Percentiles rank a stretch among this genome's conserved stretches.
These are phyloP conservation scores for Aegithalos caudatus DNA, from an alignment of 2,113 vertebrate species.

Conservation along the genomic window DNA sequence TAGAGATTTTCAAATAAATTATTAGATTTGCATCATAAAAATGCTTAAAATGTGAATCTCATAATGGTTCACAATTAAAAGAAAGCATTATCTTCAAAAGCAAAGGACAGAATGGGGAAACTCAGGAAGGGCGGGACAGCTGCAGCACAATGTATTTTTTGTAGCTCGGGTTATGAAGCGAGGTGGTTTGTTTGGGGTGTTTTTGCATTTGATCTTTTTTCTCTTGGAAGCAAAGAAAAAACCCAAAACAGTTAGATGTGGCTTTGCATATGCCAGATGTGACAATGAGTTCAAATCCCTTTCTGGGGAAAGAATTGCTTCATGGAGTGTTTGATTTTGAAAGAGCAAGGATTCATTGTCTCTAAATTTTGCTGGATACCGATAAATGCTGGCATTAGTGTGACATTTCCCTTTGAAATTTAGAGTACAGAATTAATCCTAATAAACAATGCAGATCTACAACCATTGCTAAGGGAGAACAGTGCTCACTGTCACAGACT, in stretches of 20 bases:
- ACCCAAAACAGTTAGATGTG: neutral
- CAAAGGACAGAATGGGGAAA: neutral
- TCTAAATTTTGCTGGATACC: slow-evolving; percentile 7
- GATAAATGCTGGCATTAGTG: slow-evolving; percentile 44
- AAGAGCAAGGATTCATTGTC: slow-evolving; percentile 31
- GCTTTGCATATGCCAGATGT: slow-evolving; percentile 37
- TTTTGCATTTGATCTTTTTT: neutral
- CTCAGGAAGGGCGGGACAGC: neutral
- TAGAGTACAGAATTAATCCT: neutral
- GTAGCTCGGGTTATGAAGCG: neutral
- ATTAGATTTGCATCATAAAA: neutral
- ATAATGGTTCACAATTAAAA: neutral
- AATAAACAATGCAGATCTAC: neutral
- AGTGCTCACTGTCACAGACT: neutral
- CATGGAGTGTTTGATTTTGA: slow-evolving; percentile 25
- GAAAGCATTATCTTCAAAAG: neutral
- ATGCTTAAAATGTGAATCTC: neutral
- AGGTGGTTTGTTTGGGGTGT: neutral
- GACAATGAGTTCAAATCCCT: slow-evolving; percentile 32
- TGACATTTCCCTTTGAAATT: slow-evolving; percentile 41
- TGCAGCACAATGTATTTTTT: slow-evolving; percentile 22
- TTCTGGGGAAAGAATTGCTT: slow-evolving; percentile 33
- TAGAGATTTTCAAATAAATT: neutral
- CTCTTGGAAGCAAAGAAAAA: slow-evolving; percentile 24
- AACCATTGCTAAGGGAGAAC: neutral